Evolutionary conservation across 2,113 vertebrate genomes (phyloP), one percentile per base, ranked within the genome.

Genomic region (Papio anubis): DNA sequence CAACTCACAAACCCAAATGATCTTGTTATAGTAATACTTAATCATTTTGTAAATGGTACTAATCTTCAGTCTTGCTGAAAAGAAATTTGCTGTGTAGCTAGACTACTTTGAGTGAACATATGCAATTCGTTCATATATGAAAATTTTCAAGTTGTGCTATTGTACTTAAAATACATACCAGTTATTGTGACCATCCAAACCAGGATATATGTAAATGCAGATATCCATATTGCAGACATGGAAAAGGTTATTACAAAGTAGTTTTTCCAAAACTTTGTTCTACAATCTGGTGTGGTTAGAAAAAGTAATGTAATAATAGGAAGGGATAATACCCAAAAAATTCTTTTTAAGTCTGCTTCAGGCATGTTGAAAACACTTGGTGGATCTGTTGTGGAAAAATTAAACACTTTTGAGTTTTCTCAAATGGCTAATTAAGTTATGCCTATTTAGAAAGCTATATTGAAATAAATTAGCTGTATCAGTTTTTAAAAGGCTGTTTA

Each of bases 131-230:
- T 92, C 40, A 79, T 88, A 93, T 1, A n/a, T 92, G 76, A 73
- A 92, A 32, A n/a, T 84, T 94, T 89, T 84, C 59, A 83, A 90
- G 38, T 88, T 85, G 40, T 90, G 18, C 66, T 93, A 0, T 84
- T 78, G 10, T 89, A 72, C 64, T 94, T 85, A 64, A 64, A 76
- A 76, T 97, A 98, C 99, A 18, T 98, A 99, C 99, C 99, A 17
- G 99, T 99, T 76, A 99, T 95, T 9, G 99, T 99, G 97, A 99
- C 98, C 99, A 99, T 99, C 99, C 99, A 99, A 94, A 99, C 99
- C 70, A 99, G 99, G 16, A 99, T 16, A 1, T 99, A 99, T 18
- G 99, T 99, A 97, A 99, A 99, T 95, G 98, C 99, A 78, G 99
- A 99, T 98, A 99, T 99, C 99, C 99, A 99, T 72, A 99, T 98